Evolutionary conservation across 64 coral and sea anemone species (phyloP), one percentile per base, ranked within the genome.

Genomic region (Astreopora myriophthalma): DNA sequence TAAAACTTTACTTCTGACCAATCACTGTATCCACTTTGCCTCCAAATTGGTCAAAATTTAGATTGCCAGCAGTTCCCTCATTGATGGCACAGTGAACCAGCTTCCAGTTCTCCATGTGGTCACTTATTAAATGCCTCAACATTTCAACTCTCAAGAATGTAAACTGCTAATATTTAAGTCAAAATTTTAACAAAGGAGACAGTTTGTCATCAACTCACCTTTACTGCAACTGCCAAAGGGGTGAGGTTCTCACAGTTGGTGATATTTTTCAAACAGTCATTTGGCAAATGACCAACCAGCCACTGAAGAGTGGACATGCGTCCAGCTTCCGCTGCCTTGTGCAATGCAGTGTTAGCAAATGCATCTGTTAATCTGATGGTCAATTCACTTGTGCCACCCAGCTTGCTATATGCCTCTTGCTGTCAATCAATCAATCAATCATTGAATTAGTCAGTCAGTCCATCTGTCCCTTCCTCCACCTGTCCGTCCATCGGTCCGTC

Each of bases 261-360:
- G 23, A 97, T 89, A 64, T 83, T 83, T 13, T 73, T 69, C 25
- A 87, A 51, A 36, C 87, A 69, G 20, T 93, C 87, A 17, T n/a
- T 61, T 5, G 95, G 91, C 0, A 88, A 35, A 27, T 73, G 72
- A 25, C 48, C 78, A 4, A 94, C 91, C 14, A 97, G 81, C 95
- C 95, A 97, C 81, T 91, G 86, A 51, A 97, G 73, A 72, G 87
- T 94, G 4, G 63, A 65, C 3, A 97, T 62, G 14, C 74, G 80
- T 33, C 92, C 95, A 66, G 67, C 57, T 37, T 94, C 55, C 26
- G 95, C 91, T 8, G 95, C 88, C 86, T 80, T 97, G 31, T 97
- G 95, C 1, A 97, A 9, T 3, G 95, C 88, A 17, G 95, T 97
- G 65, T 94, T 90, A 5, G 91, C 95, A 24, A 25, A 22, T 30